Conservation (phyloP, 2,113 vertebrate genomes). For the Hyperoodon ampullatus region DNA sequence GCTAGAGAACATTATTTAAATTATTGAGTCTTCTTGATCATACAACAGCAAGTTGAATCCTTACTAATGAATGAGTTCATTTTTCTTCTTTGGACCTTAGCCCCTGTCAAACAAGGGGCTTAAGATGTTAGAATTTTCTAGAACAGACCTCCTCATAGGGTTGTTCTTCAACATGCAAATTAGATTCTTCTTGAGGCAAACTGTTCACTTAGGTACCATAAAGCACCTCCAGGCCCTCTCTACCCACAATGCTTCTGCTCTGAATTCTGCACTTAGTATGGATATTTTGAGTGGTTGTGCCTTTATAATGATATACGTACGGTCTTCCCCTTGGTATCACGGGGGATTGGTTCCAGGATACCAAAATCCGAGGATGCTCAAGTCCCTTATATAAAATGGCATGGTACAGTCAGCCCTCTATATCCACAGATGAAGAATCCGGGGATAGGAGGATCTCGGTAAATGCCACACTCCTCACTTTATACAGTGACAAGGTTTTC, state of each 20-base stretch:
- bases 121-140: slow-evolving; percentile 33
- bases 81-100: slow-evolving; percentile 21
- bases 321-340: not conserved
- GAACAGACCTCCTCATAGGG: not conserved
- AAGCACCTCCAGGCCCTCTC: not conserved
- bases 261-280: not conserved
- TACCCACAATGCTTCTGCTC: not conserved
- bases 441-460: not conserved
- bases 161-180: not conserved
- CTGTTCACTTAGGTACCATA: not conserved
- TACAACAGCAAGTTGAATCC: not conserved
- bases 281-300: not conserved
- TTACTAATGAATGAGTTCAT: slow-evolving; percentile 8
- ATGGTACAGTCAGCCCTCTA: not conserved
- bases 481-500: not conserved
- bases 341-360: not conserved
- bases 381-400: not conserved
- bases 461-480: not conserved
- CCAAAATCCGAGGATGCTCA: not conserved
- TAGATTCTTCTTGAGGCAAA: slow-evolving; percentile 16
- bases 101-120: not conserved
- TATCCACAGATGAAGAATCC: not conserved
- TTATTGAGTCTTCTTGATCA: not conserved
- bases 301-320: not conserved
- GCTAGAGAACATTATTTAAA: not conserved